Conservation (phyloP, 2,888 invertebrate species). For the Nesidiocoris tenuis region DNA sequence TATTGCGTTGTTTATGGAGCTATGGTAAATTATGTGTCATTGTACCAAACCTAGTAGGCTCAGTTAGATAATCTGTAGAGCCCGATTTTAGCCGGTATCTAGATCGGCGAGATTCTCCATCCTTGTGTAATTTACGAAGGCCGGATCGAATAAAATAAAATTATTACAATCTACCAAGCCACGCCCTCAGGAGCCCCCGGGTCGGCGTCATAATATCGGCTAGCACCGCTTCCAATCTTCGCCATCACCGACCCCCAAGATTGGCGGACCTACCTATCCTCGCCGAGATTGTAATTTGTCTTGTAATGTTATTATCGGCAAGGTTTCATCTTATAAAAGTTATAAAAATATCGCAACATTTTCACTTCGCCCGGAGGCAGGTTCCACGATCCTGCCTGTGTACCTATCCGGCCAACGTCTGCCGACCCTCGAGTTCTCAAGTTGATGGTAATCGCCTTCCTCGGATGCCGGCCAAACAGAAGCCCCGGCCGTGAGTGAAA, state of each 20-base stretch:
- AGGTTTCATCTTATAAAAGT: conserved; percentile 30
- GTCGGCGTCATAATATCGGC: conserved; percentile 22
- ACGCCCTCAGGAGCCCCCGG: conserved; percentile 9
- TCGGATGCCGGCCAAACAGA: not conserved
- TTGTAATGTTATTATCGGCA: conserved; percentile 22
- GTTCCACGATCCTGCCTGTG: not conserved
- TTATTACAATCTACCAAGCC: conserved; percentile 6
- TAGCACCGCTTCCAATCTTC: conserved; percentile 18
- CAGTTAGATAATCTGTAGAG: not conserved
- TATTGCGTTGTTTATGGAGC: no score
- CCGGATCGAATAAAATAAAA: conserved; percentile 9
- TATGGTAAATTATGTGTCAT: no score
- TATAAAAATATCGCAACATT: conserved; percentile 33
- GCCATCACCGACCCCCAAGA: conserved; percentile 8
- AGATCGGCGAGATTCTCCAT: conserved; percentile 1
- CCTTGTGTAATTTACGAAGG: not conserved
- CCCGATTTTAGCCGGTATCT: not conserved
- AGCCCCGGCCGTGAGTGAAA: not conserved
- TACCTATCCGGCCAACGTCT: not conserved
- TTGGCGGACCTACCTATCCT: not conserved
- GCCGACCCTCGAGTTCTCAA: not conserved
- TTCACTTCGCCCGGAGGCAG: conserved; percentile 20
- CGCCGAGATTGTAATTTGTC: conserved; percentile 22
- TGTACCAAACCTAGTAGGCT: no score
- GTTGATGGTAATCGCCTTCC: not conserved